Conservation (phyloP, 2,797 vertebrate genomes). For the Selene dorsalis region DNA sequence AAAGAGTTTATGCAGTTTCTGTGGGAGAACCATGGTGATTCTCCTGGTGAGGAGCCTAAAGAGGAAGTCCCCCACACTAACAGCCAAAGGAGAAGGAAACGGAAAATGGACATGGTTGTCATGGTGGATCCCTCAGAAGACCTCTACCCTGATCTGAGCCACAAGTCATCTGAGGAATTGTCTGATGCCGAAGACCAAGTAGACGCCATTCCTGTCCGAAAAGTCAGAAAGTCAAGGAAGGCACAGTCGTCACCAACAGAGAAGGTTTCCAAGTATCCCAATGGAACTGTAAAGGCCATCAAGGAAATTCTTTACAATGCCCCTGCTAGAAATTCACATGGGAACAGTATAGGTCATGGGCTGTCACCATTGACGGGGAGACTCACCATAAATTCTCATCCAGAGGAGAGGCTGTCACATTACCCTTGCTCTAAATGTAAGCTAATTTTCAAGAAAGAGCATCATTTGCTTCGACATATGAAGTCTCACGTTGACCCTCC, state of each 20-base stretch:
- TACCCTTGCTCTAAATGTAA: slow-evolving; percentile 95
- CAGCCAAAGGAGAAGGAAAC: slow-evolving; percentile 91
- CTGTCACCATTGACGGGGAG: slow-evolving; percentile 88
- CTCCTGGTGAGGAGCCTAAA: slow-evolving; percentile 83
- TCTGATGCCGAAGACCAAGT: slow-evolving; percentile 83
- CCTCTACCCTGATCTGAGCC: slow-evolving; percentile 82
- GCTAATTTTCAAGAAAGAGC: slow-evolving; percentile 94
- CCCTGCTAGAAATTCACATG: slow-evolving; percentile 86
- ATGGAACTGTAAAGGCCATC: slow-evolving; percentile 90
- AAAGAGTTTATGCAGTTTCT: slow-evolving; percentile 97
- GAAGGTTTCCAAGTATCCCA: slow-evolving; percentile 85
- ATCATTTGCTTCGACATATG: slow-evolving; percentile 91
- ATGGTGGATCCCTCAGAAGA: slow-evolving; percentile 94
- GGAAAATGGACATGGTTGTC: slow-evolving; percentile 97
- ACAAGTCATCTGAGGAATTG: slow-evolving; percentile 78
- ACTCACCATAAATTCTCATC: slow-evolving; percentile 84
- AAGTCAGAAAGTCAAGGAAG: slow-evolving; percentile 86
- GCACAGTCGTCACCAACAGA: slow-evolving; percentile 85
- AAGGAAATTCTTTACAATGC: slow-evolving; percentile 91
- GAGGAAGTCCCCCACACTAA: slow-evolving; percentile 64
- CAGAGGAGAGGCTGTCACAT: slow-evolving; percentile 88
- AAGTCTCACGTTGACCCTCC: slow-evolving; percentile 91
- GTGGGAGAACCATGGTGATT: slow-evolving; percentile 87
- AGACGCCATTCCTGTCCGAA: slow-evolving; percentile 79
- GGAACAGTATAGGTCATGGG: slow-evolving; percentile 87